Conservation (phyloP, 2,113 vertebrate genomes). For the Sebastes fasciatus region DNA sequence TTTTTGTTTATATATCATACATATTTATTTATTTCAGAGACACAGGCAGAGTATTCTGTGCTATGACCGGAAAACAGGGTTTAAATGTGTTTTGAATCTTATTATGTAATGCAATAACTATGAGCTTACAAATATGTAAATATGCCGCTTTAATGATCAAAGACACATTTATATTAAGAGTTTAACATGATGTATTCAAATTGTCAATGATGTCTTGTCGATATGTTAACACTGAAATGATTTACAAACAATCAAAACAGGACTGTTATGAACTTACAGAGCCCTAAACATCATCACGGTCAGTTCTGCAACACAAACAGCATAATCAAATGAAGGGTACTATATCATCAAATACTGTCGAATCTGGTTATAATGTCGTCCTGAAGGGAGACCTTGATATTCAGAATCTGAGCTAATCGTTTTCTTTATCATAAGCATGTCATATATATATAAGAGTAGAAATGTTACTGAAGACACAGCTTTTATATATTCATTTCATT, state of each 20-base stretch:
- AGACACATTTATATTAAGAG: constrained; percentile 54
- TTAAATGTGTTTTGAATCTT: constrained; percentile 62
- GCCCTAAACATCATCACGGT: background rate
- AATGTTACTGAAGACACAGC: background rate
- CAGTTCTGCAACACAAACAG: background rate
- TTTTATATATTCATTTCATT: constrained; percentile 4
- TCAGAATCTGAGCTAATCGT: background rate
- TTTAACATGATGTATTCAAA: constrained; percentile 33
- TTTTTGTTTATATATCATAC: constrained; percentile 4
- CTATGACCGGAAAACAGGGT: constrained; percentile 74
- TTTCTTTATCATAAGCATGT: background rate
- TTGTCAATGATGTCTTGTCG: constrained; percentile 36
- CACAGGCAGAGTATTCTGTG: constrained; percentile 45
- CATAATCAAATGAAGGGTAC: background rate
- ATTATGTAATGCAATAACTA: constrained; percentile 81
- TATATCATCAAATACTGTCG: background rate
- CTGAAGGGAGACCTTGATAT: background rate
- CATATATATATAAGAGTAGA: background rate
- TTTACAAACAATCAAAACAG: constrained; percentile 32
- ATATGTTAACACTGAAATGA: constrained; percentile 21
- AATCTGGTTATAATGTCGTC: background rate
- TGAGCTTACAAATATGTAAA: constrained; percentile 66
- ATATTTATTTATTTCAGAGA: constrained; percentile 65
- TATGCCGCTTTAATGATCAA: constrained; percentile 64
- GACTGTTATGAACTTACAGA: constrained; percentile 54